Evolutionary conservation across 1,140 invertebrate genomes (phyloP).

Genomic region (Carcinoscorpius rotundicauda): DNA sequence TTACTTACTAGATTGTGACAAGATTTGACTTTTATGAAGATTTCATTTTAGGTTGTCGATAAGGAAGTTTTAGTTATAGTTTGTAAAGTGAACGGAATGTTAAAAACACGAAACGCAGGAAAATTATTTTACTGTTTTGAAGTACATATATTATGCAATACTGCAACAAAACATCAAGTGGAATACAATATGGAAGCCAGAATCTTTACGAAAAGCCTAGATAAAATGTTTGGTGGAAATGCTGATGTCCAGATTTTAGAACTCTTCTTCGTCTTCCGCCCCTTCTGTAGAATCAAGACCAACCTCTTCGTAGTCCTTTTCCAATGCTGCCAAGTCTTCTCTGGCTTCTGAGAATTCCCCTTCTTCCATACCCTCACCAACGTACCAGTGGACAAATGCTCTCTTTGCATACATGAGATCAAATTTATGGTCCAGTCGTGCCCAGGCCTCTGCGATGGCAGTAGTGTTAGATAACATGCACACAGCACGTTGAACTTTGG

Average conservation of each 20-base stretch:
- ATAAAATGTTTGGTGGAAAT: no score
- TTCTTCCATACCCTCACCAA: conserved; percentile 30
- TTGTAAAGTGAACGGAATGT: no score
- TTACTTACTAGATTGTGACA: no score
- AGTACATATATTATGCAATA: no score
- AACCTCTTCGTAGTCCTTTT: conserved; percentile 54
- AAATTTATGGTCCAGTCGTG: conserved; percentile 44
- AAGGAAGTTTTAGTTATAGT: no score
- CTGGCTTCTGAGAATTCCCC: conserved; percentile 35
- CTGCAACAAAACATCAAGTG: no score
- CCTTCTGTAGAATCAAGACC: conserved; percentile 45
- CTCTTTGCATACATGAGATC: conserved; percentile 46
- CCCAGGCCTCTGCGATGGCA: conserved; percentile 60
- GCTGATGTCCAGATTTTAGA: conserved; percentile 8
- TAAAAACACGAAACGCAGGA: no score
- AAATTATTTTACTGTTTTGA: no score
- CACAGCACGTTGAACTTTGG: conserved; percentile 68
- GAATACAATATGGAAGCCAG: no score
- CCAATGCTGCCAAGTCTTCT: conserved; percentile 53
- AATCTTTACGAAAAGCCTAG: no score
- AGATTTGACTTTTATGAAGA: no score
- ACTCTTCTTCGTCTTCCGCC: conserved; percentile 39
- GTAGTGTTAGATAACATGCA: conserved; percentile 60
- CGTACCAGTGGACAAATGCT: conserved; percentile 40
- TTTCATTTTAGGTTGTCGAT: no score